Percentiles rank a stretch among this genome's conserved stretches.
Conservation (phyloP, 2,797 vertebrate genomes). For the Valencia hispanica region DNA sequence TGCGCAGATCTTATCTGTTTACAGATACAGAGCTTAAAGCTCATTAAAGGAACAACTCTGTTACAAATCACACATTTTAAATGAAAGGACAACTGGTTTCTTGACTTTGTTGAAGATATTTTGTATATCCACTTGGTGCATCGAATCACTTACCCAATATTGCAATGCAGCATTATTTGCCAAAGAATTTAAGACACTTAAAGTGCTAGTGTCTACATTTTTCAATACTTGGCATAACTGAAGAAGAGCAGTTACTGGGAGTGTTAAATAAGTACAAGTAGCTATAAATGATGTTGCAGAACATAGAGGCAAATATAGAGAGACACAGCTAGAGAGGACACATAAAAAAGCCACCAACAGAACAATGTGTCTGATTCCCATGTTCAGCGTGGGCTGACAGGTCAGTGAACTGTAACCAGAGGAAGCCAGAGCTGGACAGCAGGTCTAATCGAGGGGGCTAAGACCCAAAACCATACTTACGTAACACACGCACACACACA, state of each 20-base stretch:
- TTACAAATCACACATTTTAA: not conserved
- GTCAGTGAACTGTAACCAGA: slow-evolving; percentile 64
- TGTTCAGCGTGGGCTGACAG: slow-evolving; percentile 46
- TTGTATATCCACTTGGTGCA: not conserved
- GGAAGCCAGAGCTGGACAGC: slow-evolving; percentile 57
- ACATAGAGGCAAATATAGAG: slow-evolving; percentile 5
- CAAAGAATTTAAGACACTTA: not conserved
- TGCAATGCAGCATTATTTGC: not conserved
- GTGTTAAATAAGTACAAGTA: slow-evolving; percentile 24
- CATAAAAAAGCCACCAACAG: slow-evolving; percentile 25
- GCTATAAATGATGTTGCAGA: slow-evolving; percentile 21
- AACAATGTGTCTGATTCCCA: slow-evolving; percentile 48
- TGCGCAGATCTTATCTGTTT: not conserved
- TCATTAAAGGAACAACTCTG: not conserved
- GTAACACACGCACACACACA: slow-evolving; percentile 52
- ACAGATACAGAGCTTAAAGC: not conserved
- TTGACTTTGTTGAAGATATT: not conserved
- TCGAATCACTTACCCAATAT: not conserved
- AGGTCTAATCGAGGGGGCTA: slow-evolving; percentile 52
- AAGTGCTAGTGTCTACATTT: slow-evolving; percentile 7
- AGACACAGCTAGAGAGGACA: slow-evolving; percentile 31
- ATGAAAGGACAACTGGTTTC: not conserved
- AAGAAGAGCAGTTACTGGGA: slow-evolving; percentile 26
- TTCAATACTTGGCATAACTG: slow-evolving; percentile 12
- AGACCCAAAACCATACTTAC: slow-evolving; percentile 65